Base-by-base conservation (phyloP, 2,888 invertebrate genomes). In the Trichogramma evanescens region DNA sequence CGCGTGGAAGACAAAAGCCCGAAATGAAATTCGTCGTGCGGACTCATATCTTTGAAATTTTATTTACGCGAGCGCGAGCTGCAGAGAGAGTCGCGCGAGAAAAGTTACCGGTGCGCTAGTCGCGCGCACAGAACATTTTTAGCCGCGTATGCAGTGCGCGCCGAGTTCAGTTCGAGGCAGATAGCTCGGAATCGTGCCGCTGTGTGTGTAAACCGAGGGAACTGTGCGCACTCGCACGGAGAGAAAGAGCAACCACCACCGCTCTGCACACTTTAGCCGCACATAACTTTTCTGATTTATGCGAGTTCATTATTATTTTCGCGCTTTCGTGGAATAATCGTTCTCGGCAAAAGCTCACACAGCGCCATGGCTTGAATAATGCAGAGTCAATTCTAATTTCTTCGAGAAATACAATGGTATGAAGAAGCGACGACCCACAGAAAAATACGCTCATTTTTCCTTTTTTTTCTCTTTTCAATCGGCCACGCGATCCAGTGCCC, bases 231-330 rank as follows among this genome's bases (percentile, higher is more conserved):
- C 8, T 2, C 10, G 50, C 9, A 9, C 13, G 26, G 38, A 9
- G 5, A 48, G 5, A 42, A 52, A 48, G 39, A 43, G 45, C 9
- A 7, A 48, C 46, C 39, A 3, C 54, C 44, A n/a, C n/a, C 10
- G 50, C 50, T 8, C 49, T 39, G 44, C 38, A 54, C 46, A 56
- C 51, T 63, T 50, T 44, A 50, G 39, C 55, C 54, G 58, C 66
- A 51, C 62, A 63, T 64, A 75, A 75, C 74, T 76, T 77, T 73
- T 71, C 66, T 74, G 75, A 77, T 77, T 77, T 76, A 77, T 70
- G 70, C 64, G 72, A 75, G 74, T 77, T 75, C 74, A 75, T 76
- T 74, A 77, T 75, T 75, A 75, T 76, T 75, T 76, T 74, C 73
- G 66, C 73, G 57, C 58, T 54, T 61, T 58, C 59, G 67, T 65